A percentile compares a stretch with the other conserved stretches of the same genome.
Evolutionary conservation across 2,113 vertebrate species (phyloP).

Genomic region (Perca fluviatilis): DNA sequence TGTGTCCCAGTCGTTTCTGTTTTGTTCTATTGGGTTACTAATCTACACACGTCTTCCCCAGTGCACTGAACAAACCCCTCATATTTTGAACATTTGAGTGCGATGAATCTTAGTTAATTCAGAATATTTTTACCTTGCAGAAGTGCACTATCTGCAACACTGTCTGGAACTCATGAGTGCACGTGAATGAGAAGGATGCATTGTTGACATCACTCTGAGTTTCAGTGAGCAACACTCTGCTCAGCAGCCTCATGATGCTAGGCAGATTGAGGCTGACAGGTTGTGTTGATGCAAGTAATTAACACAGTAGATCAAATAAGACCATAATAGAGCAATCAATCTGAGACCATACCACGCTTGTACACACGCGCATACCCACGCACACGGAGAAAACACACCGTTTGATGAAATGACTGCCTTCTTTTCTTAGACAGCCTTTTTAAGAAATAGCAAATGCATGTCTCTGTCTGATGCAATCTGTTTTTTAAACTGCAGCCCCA

Average conservation of each 20-base stretch:
- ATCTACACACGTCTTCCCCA: background rate
- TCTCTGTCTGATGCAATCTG: background rate
- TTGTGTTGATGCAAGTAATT: conserved; percentile 82
- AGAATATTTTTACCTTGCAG: conserved; percentile 6
- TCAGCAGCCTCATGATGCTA: conserved; percentile 44
- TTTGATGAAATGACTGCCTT: conserved; percentile 24
- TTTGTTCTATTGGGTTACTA: background rate
- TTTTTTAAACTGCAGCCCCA: background rate
- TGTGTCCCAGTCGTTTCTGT: background rate
- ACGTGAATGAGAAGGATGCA: conserved; percentile 32
- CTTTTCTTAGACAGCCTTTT: conserved; percentile 18
- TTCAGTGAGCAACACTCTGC: conserved; percentile 45
- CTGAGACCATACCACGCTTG: conserved; percentile 26
- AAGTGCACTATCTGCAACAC: background rate
- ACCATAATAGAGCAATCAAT: conserved; percentile 76
- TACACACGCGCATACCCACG: background rate
- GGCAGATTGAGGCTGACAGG: conserved; percentile 74
- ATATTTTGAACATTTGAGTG: background rate
- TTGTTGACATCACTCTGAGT: conserved; percentile 39
- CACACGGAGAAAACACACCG: background rate
- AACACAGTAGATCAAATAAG: conserved; percentile 77
- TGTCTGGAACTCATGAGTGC: conserved; percentile 24
- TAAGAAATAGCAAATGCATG: background rate
- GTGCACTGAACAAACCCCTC: background rate
- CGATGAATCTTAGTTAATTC: background rate